These are phyloP conservation scores for Melieria picta DNA, from an alignment of 2,888 invertebrate species.

Conservation along the genomic window DNA sequence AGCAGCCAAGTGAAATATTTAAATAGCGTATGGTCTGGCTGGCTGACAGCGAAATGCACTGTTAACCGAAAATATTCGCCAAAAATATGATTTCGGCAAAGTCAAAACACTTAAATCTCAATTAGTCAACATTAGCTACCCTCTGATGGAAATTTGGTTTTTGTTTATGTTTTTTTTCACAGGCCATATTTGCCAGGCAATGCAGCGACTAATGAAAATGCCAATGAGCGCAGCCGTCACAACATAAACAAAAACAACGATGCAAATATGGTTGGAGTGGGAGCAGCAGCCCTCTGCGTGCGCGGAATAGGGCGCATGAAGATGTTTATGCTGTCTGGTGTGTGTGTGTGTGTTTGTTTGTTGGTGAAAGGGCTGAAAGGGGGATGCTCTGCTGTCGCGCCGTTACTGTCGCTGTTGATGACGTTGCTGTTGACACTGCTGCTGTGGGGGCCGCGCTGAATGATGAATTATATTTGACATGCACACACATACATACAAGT, in stretches of 20 bases:
- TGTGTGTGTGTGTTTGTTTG: background rate
- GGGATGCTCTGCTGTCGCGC: no score
- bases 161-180: background rate
- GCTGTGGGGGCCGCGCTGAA: background rate
- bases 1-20: constrained; percentile 7
- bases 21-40: background rate
- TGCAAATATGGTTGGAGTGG: background rate
- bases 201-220: background rate
- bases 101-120: constrained; percentile 9
- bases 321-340: background rate
- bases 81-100: background rate
- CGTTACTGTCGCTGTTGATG: constrained; percentile 2
- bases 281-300: background rate
- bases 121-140: constrained; percentile 1
- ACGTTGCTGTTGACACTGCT: background rate
- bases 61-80: no score
- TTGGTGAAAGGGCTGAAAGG: no score
- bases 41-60: background rate
- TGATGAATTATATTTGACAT: no score
- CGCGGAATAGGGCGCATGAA: background rate
- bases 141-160: background rate
- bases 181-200: background rate
- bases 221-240: background rate
- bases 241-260: background rate
- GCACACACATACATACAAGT: background rate